phyloP scores from a whole-genome alignment of 2,113 vertebrate species.

The Barbus barbus region DNA sequence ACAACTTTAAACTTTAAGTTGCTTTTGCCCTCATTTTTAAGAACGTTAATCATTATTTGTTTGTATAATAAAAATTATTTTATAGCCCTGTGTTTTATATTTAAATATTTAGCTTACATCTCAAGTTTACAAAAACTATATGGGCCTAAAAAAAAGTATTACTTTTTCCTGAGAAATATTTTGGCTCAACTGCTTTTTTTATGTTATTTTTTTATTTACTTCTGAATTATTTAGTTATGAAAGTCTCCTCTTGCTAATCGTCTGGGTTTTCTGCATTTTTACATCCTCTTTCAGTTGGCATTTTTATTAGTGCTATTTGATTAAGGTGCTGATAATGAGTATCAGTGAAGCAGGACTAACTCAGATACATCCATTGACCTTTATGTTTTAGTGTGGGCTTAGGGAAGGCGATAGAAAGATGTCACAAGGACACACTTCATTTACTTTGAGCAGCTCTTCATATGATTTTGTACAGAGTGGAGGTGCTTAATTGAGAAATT shows the following conservation, averaged over 20 bases:
- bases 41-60: too few species aligned
- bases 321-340: not conserved
- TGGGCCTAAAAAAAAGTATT: too few species aligned
- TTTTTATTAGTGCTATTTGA: conserved; percentile 15
- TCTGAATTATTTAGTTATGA: not conserved
- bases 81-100: too few species aligned
- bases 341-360: conserved; percentile 16
- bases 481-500: conserved; percentile 5
- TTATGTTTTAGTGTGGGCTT: conserved; percentile 2
- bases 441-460: not conserved
- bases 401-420: not conserved
- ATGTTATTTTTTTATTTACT: not conserved
- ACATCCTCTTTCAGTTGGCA: conserved; percentile 52
- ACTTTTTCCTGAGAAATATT: too few species aligned
- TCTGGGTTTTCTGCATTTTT: not conserved
- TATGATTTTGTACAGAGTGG: not conserved
- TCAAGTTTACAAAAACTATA: too few species aligned
- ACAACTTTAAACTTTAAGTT: too few species aligned
- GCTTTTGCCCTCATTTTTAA: too few species aligned
- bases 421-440: not conserved
- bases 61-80: too few species aligned
- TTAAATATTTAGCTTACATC: too few species aligned
- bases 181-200: not conserved
- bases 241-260: not conserved
- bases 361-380: not conserved